phyloP scores from a whole-genome alignment of 2,113 vertebrate genomes.

The Narcine bancroftii region DNA sequence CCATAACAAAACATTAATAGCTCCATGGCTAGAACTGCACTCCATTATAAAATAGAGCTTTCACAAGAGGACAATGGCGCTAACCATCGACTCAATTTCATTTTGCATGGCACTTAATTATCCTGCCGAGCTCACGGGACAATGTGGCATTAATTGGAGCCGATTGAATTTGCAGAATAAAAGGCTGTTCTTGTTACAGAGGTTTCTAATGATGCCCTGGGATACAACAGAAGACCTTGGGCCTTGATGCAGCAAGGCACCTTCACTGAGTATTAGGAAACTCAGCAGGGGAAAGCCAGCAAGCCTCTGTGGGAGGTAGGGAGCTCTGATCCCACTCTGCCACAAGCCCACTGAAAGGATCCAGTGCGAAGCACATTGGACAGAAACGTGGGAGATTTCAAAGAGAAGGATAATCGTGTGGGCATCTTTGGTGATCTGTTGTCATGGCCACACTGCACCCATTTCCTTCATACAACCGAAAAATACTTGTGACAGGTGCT shows the following conservation, averaged over 20 bases:
- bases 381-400: not conserved
- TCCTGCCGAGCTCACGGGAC: not conserved
- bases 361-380: not conserved
- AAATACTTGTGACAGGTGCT: not conserved
- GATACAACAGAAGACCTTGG: constrained; percentile 9
- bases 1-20: not conserved
- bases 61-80: not conserved
- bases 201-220: not conserved
- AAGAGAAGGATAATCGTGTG: not conserved
- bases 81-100: constrained; percentile 31
- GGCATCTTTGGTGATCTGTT: not conserved
- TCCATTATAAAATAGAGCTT: constrained; percentile 34
- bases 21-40: not conserved
- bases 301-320: not conserved
- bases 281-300: constrained; percentile 15
- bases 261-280: not conserved
- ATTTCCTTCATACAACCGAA: not conserved
- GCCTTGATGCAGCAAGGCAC: not conserved
- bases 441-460: not conserved
- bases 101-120: constrained; percentile 31
- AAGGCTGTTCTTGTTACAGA: not conserved
- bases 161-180: constrained; percentile 10
- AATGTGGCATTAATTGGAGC: constrained; percentile 32
- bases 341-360: not conserved
- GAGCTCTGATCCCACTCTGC: not conserved